Evolutionary conservation across 1,140 invertebrate species (phyloP).

Genomic region (Nephila pilipes): DNA sequence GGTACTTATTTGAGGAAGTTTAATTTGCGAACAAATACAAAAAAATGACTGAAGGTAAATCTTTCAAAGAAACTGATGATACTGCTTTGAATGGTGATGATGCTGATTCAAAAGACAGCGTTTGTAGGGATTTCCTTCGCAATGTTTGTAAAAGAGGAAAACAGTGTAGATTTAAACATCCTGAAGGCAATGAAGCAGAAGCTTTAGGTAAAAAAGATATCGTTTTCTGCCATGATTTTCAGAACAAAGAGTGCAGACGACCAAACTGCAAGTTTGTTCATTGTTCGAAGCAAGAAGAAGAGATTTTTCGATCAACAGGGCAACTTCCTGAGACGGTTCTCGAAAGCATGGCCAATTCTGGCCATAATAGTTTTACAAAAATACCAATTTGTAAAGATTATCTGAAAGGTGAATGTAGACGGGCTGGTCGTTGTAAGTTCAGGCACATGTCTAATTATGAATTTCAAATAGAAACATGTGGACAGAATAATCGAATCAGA

Average conservation of each 20-base stretch:
- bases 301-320: conserved; percentile 87
- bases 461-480: conserved; percentile 78
- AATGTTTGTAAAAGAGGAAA: conserved; percentile 89
- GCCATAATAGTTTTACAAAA: background rate
- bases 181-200: conserved; percentile 82
- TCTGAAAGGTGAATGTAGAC: conserved; percentile 87
- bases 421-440: conserved; percentile 84
- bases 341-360: conserved; percentile 79
- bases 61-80: conserved; percentile 23
- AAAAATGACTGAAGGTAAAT: conserved; percentile 59
- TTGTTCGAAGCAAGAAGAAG: conserved; percentile 89
- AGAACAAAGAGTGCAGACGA: conserved; percentile 87
- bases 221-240: conserved; percentile 92
- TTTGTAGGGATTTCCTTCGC: conserved; percentile 84
- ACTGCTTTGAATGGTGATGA: conserved; percentile 58
- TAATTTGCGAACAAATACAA: too few relatives aligned
- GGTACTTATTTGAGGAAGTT: background rate
- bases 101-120: conserved; percentile 74
- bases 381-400: conserved; percentile 89
- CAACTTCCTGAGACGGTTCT: conserved; percentile 85
- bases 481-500: conserved; percentile 11
- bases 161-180: conserved; percentile 89
- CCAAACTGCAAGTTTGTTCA: conserved; percentile 89
- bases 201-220: conserved; percentile 79
- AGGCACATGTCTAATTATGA: conserved; percentile 82